Evolutionary conservation across 2,113 vertebrate species (phyloP).

Genomic region (Pongo abelii): DNA sequence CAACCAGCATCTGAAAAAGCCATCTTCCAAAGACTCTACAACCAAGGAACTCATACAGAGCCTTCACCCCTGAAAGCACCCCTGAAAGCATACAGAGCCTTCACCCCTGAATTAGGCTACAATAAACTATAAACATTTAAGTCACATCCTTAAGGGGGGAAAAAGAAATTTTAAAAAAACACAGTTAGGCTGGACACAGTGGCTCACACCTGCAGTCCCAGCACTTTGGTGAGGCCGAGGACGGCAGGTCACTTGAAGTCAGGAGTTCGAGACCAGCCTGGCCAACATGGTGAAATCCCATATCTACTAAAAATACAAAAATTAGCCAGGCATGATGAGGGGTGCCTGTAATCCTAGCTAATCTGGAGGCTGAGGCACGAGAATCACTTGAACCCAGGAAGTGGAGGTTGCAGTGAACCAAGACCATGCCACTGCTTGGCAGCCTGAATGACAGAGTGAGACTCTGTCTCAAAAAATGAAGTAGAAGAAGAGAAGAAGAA

Average conservation of each 20-base stretch:
- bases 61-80: too few species aligned
- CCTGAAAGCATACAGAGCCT: too few species aligned
- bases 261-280: not conserved
- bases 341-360: not conserved
- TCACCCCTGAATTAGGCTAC: too few species aligned
- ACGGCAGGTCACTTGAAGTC: not conserved
- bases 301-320: not conserved
- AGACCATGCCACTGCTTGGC: too few species aligned
- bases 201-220: not conserved
- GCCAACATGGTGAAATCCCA: not conserved
- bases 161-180: too few species aligned
- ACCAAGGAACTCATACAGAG: too few species aligned
- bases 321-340: not conserved
- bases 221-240: not conserved
- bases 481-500: accelerated
- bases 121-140: too few species aligned
- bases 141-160: too few species aligned
- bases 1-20: too few species aligned
- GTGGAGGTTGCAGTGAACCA: not conserved
- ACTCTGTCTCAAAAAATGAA: too few species aligned
- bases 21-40: too few species aligned
- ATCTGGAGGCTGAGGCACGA: not conserved
- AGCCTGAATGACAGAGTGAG: too few species aligned
- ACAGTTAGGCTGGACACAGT: not conserved
- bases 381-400: not conserved